Conservation (phyloP, 2,888 invertebrate species). For the Hydroisotoma schaefferi region DNA sequence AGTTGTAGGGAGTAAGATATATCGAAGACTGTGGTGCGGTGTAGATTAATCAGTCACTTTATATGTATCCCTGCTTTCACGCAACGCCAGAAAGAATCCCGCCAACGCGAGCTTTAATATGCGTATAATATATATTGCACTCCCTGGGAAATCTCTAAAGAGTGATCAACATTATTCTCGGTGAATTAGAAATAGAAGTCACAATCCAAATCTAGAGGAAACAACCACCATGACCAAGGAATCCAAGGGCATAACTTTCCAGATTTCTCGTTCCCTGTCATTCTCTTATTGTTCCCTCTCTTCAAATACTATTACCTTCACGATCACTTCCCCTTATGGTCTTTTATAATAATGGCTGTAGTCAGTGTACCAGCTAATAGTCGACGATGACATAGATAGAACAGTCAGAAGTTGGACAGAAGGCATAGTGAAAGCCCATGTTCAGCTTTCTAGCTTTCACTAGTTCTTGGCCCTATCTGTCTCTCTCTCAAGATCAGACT, state of each 20-base stretch:
- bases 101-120: constrained; percentile 23
- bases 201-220: constrained; percentile 23
- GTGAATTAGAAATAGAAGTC: constrained; percentile 44
- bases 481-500: too few relatives aligned
- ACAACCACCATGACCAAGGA: constrained; percentile 15
- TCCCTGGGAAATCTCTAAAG: constrained; percentile 41
- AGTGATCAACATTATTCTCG: constrained; percentile 45
- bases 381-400: too few relatives aligned
- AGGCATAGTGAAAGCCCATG: too few relatives aligned
- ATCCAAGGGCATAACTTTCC: constrained; percentile 38
- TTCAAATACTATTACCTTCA: neutral
- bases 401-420: too few relatives aligned
- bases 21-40: too few relatives aligned
- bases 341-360: too few relatives aligned
- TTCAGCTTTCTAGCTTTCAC: too few relatives aligned
- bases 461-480: too few relatives aligned
- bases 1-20: constrained; percentile 10
- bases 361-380: too few relatives aligned
- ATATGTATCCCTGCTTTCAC: constrained; percentile 41
- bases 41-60: constrained; percentile 42
- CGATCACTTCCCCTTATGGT: constrained; percentile 1
- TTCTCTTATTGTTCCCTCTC: neutral
- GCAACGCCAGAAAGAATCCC: constrained; percentile 13
- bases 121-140: constrained; percentile 26
- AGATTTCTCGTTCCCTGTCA: constrained; percentile 23